These are phyloP conservation scores for Turritopsis rubra DNA, from an alignment of 30 jellyfish, hydroid and myxozoan genomes.

Conservation along the genomic window DNA sequence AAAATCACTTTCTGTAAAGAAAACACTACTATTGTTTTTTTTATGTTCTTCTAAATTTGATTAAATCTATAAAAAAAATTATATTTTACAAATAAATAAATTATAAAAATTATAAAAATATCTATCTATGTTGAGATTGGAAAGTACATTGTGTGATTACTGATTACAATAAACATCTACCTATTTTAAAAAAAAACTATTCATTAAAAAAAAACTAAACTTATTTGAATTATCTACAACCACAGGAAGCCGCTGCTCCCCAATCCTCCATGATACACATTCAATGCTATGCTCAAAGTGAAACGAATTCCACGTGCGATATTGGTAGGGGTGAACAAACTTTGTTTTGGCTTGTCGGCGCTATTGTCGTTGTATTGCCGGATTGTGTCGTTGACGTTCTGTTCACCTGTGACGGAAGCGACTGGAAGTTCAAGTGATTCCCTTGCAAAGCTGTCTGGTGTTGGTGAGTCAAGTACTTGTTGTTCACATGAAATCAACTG, in stretches of 20 bases:
- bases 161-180: too few relatives aligned
- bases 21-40: too few relatives aligned
- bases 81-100: too few relatives aligned
- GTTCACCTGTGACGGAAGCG: background rate
- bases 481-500: background rate
- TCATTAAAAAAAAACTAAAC: background rate
- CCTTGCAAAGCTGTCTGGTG: background rate
- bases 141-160: too few relatives aligned
- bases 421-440: background rate
- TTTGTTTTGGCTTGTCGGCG: background rate
- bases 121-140: too few relatives aligned
- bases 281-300: background rate
- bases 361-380: background rate
- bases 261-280: background rate
- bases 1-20: too few relatives aligned
- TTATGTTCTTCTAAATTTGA: too few relatives aligned
- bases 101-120: too few relatives aligned
- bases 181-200: too few relatives aligned
- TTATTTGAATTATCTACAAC: background rate
- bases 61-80: too few relatives aligned
- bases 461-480: background rate
- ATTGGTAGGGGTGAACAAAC: background rate
- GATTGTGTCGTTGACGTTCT: background rate
- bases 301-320: background rate
- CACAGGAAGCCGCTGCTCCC: background rate